Evolutionary conservation across 2,113 vertebrate species (phyloP), one percentile per base, ranked within the genome.

Genomic region (Protobothrops mucrosquamatus): DNA sequence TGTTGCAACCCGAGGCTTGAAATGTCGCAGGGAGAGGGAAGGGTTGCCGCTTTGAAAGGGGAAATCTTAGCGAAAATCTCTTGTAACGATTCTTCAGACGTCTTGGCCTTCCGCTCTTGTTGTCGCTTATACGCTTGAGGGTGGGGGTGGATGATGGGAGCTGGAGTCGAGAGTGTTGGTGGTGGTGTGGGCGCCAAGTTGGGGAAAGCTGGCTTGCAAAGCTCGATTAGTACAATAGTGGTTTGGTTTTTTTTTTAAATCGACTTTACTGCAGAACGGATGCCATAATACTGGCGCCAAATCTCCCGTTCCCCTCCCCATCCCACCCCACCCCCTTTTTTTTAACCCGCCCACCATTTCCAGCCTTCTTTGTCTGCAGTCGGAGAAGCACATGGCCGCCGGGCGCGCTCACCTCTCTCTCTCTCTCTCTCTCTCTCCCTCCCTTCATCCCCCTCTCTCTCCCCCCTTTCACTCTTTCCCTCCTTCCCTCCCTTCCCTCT

Each of bases 351-450:
- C 74, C 88, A 86, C 88, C 69, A 48, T 86, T 48, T 86, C 56
- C 56, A 34, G 88, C 64, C 43, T 48, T 26, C 89, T 90, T 93
- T 93, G 89, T 93, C 88, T 93, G 92, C 74, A 20, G 54, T 46
- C 55, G 1, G 81, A 20, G 14, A 20, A 74, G 91, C 92, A 93
- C 92, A 85, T 93, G 92, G 88, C 88, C 22, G 12, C 29, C 1
- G n/a, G 29, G 88, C 34, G 55, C 29, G 26, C 24, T 46, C 24
- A 4, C 2, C 1, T 23, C 43, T 26, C 48, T 22, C 64, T 8
- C 6, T 69, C 48, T 22, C 64, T 8, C 6, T 69, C 29, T 0
- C 26, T 15, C 74, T 5, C 48, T 8, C 22, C 39, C 39, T 39
- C 39, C 39, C 1, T 39, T 1, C 39, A 39, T 39, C 39, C 39